Evolutionary conservation across 2,113 vertebrate genomes (phyloP).

Genomic region (Mus spicilegus): DNA sequence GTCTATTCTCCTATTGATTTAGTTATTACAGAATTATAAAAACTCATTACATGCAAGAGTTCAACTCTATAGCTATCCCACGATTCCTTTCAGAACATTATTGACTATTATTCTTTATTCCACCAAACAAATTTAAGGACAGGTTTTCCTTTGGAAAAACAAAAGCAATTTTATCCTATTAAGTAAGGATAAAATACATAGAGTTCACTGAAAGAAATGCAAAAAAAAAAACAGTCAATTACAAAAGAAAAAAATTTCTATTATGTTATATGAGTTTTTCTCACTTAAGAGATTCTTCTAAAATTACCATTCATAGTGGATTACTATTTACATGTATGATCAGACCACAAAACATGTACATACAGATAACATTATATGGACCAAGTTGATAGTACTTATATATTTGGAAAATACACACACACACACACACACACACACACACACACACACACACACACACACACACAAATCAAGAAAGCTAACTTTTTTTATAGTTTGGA

Average conservation of each 20-base stretch:
- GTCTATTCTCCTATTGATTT: background rate
- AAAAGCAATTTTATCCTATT: background rate
- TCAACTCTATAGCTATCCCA: background rate
- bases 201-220: background rate
- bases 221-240: background rate
- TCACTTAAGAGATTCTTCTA: background rate
- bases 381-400: background rate
- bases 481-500: background rate
- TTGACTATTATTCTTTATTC: background rate
- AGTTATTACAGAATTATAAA: background rate
- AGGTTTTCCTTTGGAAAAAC: background rate
- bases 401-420: background rate
- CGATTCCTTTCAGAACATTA: background rate
- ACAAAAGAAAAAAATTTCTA: background rate
- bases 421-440: background rate
- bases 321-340: background rate
- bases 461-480: background rate
- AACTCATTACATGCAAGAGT: background rate
- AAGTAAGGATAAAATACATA: background rate
- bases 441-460: no score
- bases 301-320: background rate
- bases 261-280: background rate
- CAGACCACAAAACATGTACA: background rate
- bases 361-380: background rate
- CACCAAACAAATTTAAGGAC: background rate